These are phyloP conservation scores for Eurystomus gularis DNA, from an alignment of 2,113 vertebrate genomes.

Conservation along the genomic window DNA sequence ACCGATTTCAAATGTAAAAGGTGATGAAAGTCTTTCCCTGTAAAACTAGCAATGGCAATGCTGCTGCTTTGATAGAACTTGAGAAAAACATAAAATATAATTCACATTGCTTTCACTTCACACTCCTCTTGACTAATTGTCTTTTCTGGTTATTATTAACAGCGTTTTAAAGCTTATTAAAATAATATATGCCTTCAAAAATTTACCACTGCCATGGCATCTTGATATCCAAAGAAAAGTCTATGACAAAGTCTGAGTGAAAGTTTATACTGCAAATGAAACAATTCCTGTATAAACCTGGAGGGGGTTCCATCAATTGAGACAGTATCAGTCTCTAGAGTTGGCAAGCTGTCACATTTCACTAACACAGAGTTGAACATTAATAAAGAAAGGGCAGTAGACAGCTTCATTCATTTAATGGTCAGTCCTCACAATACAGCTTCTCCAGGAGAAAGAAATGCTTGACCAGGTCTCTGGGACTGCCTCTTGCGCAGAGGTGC, in stretches of 20 bases:
- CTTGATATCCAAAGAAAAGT: neutral
- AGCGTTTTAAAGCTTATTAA: neutral
- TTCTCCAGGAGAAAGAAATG: neutral
- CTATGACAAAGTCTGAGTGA: neutral
- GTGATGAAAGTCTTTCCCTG: neutral
- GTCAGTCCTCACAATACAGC: neutral
- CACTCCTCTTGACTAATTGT: neutral
- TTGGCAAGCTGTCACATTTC: neutral
- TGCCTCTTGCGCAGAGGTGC: neutral
- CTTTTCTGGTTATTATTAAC: neutral
- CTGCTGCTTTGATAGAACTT: neutral
- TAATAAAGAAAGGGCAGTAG: neutral
- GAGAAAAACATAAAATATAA: neutral
- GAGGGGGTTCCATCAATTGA: neutral
- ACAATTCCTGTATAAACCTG: neutral
- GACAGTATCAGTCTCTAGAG: neutral
- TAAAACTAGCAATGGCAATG: neutral
- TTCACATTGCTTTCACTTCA: neutral
- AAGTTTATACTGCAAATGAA: too few species aligned
- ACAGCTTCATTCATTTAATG: neutral
- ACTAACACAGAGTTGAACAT: rapidly evolving
- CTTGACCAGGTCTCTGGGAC: neutral
- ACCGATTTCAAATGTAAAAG: neutral
- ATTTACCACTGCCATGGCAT: neutral
- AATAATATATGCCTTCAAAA: neutral